Base-by-base conservation (phyloP, 2,797 vertebrate species). In the Lutjanus campechanus region DNA sequence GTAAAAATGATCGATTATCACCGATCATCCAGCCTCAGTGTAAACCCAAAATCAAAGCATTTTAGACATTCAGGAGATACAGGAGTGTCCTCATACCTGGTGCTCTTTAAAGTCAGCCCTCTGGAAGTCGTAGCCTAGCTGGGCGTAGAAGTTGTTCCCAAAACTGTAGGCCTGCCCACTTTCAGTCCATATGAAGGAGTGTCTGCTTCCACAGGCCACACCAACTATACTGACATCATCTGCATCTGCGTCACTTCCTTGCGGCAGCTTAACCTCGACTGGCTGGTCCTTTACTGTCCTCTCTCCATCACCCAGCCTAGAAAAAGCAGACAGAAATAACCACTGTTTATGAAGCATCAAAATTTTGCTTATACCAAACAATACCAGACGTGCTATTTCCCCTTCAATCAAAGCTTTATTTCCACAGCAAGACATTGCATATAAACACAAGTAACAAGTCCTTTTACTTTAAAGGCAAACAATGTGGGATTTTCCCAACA, bases 71-170 rank as follows among this genome's bases (percentile, higher is more conserved):
- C 41, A 78, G 47, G 40, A 68, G 7, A 46, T 5, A 36, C 29
- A 36, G 29, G 29, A 11, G 11, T 8, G 43, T 77, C 53, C 8
- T 44, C 68, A 17, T 88, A 92, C 89, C 90, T 92, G 90, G 73
- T 92, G 82, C 73, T 90, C 89, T 82, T 92, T 92, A 79, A 90
- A 93, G 85, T 90, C 84, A 7, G 75, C 74, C 73, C 74, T 89
- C 79, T 83, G 83, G 84, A 93, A 86, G 79, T 93, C 82, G 43
- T 91, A 88, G 25, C 89, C 85, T 0, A 89, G 77, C 66, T 92
- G 91, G 49, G 88, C 77, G 1, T 92, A 90, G 63, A 91, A 90
- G 84, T 93, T 93, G 85, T 93, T 95, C 19, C 89, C 90, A 69
- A 93, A 93, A 58, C 89, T 65, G 77, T 71, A 92, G 64, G 67